Percentiles rank a stretch among this genome's conserved stretches.
phyloP scores from a whole-genome alignment of 2,113 vertebrate genomes.

The Elanus axillaris region DNA sequence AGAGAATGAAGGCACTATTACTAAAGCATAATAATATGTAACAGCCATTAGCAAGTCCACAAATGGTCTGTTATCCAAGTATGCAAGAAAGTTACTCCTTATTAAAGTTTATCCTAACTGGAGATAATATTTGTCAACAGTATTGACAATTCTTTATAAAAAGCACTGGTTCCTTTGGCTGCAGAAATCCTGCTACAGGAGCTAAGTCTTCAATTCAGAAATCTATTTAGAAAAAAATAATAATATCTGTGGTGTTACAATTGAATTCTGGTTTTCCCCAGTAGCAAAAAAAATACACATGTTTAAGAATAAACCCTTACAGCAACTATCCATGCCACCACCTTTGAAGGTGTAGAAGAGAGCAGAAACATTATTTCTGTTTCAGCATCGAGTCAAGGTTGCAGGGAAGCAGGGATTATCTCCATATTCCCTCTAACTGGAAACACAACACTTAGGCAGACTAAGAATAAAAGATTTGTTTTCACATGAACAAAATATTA shows the following conservation, averaged over 20 bases:
- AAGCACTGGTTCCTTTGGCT: background rate
- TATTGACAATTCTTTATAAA: background rate
- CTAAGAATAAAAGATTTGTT: background rate
- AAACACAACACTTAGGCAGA: background rate
- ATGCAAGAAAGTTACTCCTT: background rate
- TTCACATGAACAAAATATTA: background rate
- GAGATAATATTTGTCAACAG: background rate
- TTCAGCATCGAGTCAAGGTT: background rate
- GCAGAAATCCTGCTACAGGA: background rate
- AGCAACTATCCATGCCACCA: background rate
- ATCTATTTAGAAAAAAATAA: background rate
- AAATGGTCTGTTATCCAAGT: background rate
- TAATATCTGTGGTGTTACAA: background rate
- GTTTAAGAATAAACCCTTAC: background rate
- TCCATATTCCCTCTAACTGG: background rate
- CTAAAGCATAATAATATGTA: background rate
- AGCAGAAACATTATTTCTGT: background rate
- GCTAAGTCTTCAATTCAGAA: background rate
- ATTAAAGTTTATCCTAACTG: background rate
- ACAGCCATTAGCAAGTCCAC: background rate
- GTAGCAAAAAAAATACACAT: background rate
- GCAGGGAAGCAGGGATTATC: background rate
- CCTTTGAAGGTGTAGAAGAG: background rate
- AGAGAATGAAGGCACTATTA: background rate
- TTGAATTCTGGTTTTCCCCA: background rate